phyloP scores from a whole-genome alignment of 1,140 invertebrate species.

The Bombus waltoni region DNA sequence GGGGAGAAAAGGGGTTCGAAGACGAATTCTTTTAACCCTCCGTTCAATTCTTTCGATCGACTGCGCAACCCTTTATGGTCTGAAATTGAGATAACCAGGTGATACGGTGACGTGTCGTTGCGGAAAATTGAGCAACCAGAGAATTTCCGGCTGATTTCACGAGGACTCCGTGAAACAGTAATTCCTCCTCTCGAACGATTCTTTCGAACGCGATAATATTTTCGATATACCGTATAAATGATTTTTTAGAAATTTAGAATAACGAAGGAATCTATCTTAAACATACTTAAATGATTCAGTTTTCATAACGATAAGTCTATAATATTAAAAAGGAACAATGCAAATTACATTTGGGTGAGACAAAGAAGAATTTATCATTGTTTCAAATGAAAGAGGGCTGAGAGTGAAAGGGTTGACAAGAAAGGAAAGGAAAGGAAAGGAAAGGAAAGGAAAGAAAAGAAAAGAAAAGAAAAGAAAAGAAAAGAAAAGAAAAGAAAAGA shows the following conservation, averaged over 20 bases:
- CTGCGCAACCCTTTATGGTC: conserved; percentile 70
- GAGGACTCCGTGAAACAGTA: conserved; percentile 70
- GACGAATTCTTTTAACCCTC: conserved; percentile 17
- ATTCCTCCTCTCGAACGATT: background rate
- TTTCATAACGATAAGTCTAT: too few species aligned
- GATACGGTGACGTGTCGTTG: conserved; percentile 61
- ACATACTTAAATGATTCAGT: too few species aligned
- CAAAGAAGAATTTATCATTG: too few species aligned
- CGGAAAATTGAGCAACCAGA: conserved; percentile 60
- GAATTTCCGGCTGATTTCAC: conserved; percentile 74
- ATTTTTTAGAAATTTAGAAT: too few species aligned
- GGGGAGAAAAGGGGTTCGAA: background rate
- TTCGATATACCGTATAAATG: too few species aligned
- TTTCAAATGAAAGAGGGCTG: too few species aligned
- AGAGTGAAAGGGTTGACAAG: background rate
- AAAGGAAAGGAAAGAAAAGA: too few species aligned
- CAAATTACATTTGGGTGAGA: too few species aligned
- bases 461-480: background rate
- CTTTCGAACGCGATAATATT: too few species aligned
- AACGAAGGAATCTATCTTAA: too few species aligned
- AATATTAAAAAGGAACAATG: too few species aligned
- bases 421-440: too few species aligned
- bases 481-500: background rate
- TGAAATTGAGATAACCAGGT: conserved; percentile 72
- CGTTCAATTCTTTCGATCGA: conserved; percentile 58